These are phyloP conservation scores for Melangyna quadrimaculata DNA, from an alignment of 2,888 invertebrate species.

Conservation along the genomic window DNA sequence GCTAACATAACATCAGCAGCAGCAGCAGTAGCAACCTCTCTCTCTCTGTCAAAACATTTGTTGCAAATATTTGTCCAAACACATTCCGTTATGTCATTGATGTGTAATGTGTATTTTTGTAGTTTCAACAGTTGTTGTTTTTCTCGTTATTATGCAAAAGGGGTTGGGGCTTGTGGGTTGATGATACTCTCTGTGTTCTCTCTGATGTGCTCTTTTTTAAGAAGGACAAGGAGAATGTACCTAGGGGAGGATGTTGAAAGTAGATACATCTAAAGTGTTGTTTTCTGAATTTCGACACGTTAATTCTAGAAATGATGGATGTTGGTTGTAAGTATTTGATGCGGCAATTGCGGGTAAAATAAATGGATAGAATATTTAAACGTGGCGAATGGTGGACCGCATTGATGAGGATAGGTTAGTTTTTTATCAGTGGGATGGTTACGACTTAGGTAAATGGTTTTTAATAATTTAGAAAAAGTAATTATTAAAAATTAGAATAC, in stretches of 20 bases:
- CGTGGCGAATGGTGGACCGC: not conserved
- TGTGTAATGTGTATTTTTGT: slow-evolving; percentile 16
- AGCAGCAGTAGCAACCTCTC: slow-evolving; percentile 11
- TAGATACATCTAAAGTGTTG: not conserved
- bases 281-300: not conserved
- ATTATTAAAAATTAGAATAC: too few relatives aligned
- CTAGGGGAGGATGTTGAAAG: not conserved
- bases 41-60: slow-evolving; percentile 54
- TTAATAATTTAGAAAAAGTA: too few relatives aligned
- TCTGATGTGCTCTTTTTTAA: slow-evolving; percentile 1
- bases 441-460: not conserved
- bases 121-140: slow-evolving; percentile 1
- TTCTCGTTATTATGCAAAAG: not conserved
- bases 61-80: slow-evolving; percentile 63
- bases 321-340: slow-evolving; percentile 42
- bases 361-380: not conserved
- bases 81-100: slow-evolving; percentile 43
- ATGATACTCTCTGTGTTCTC: not conserved
- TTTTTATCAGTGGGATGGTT: not conserved
- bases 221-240: not conserved
- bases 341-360: slow-evolving; percentile 13
- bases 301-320: slow-evolving; percentile 27
- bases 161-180: not conserved
- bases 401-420: slow-evolving; percentile 29
- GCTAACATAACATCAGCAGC: not conserved